A percentile compares a stretch with the other conserved stretches of the same genome.
These are phyloP conservation scores for Catalaphyllia jardinei DNA, from an alignment of 64 coral and sea anemone species.

Conservation along the genomic window DNA sequence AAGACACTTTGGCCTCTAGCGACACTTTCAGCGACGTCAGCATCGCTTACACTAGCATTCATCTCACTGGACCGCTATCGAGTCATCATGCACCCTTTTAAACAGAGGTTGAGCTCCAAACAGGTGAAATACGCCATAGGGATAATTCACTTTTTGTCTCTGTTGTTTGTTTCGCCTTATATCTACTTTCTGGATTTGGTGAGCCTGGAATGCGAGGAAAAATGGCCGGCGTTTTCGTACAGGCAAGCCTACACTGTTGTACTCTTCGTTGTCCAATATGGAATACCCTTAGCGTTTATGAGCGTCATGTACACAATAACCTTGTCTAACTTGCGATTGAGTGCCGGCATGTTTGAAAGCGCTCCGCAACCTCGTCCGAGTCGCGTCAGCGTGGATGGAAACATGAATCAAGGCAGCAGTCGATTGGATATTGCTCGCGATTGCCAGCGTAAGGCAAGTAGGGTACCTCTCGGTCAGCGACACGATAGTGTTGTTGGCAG, in stretches of 20 bases:
- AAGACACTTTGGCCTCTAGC: slow-evolving; percentile 55
- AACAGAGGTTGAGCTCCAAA: slow-evolving; percentile 16
- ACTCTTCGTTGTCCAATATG: slow-evolving; percentile 50
- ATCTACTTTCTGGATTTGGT: slow-evolving; percentile 27
- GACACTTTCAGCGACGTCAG: slow-evolving; percentile 47
- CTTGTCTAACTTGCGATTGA: slow-evolving; percentile 19
- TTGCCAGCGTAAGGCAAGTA: neutral
- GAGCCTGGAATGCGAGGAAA: neutral
- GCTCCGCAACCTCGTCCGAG: neutral
- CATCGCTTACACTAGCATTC: slow-evolving; percentile 46
- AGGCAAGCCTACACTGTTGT: slow-evolving; percentile 41
- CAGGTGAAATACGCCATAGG: slow-evolving; percentile 43
- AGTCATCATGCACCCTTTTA: slow-evolving; percentile 71
- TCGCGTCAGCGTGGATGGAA: neutral
- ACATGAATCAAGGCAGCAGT: neutral
- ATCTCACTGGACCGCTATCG: slow-evolving; percentile 64
- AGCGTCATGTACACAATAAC: slow-evolving; percentile 52
- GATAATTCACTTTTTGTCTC: slow-evolving; percentile 21
- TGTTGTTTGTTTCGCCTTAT: slow-evolving; percentile 39
- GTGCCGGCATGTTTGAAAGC: slow-evolving; percentile 24
- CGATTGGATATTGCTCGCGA: slow-evolving; percentile 4
- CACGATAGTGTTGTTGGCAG: neutral
- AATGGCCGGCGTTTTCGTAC: slow-evolving; percentile 33
- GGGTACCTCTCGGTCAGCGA: neutral
- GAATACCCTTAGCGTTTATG: slow-evolving; percentile 60